A percentile compares a stretch with the other conserved stretches of the same genome.
phyloP scores from a whole-genome alignment of 2,888 invertebrate species.

The Aleiodes testaceus region DNA sequence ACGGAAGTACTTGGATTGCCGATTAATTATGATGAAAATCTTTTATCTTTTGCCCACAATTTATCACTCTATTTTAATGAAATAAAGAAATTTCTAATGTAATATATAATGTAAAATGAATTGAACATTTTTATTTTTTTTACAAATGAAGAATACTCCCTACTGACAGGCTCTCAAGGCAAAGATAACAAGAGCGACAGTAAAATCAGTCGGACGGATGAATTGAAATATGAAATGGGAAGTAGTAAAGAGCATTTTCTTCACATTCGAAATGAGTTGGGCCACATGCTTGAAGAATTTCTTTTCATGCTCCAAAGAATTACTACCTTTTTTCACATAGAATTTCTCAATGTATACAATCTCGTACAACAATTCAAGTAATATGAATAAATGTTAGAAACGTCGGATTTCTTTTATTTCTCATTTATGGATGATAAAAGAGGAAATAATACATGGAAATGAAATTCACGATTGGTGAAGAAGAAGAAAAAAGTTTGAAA shows the following conservation, averaged over 20 bases:
- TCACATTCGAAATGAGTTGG: slow-evolving; percentile 35
- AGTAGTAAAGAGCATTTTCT: slow-evolving; percentile 25
- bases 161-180: slow-evolving; percentile 16
- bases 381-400: no score
- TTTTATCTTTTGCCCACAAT: slow-evolving; percentile 8
- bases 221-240: slow-evolving; percentile 48
- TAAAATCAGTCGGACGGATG: slow-evolving; percentile 39
- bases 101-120: neutral
- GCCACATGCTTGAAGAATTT: slow-evolving; percentile 49
- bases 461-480: neutral
- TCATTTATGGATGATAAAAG: no score
- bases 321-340: slow-evolving; percentile 27
- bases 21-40: neutral
- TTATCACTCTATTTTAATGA: neutral
- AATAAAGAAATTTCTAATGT: slow-evolving; percentile 3
- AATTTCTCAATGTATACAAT: neutral
- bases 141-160: neutral
- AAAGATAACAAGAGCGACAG: slow-evolving; percentile 40
- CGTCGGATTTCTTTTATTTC: no score
- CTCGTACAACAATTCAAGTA: neutral
- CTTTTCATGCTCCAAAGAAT: slow-evolving; percentile 44
- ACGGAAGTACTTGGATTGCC: slow-evolving; percentile 2
- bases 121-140: slow-evolving; percentile 2
- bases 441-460: neutral
- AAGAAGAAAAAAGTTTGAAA: slow-evolving; percentile 9